Percentiles rank a stretch among this genome's conserved stretches.
Evolutionary conservation across 2,797 vertebrate genomes (phyloP).

Genomic region (Microhierax caerulescens): DNA sequence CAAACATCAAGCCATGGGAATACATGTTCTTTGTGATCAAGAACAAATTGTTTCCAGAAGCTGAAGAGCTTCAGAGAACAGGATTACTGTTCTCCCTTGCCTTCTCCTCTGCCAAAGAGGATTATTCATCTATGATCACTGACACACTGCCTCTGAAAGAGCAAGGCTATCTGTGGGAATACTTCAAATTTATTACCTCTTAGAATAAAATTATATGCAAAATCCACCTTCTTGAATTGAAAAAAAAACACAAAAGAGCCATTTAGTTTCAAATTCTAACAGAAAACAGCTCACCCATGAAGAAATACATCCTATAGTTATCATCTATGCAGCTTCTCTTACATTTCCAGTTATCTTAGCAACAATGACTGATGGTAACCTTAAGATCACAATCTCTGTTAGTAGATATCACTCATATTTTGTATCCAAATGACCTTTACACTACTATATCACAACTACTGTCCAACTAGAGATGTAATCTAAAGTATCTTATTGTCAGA

Average conservation of each 20-base stretch:
- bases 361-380: neutral
- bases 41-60: neutral
- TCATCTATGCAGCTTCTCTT: neutral
- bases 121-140: neutral
- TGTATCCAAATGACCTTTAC: neutral
- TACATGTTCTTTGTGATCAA: neutral
- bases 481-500: neutral
- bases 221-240: neutral
- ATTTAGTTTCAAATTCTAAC: neutral
- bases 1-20: neutral
- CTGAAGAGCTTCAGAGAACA: neutral
- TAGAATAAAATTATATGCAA: neutral
- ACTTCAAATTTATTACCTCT: neutral
- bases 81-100: neutral
- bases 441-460: neutral
- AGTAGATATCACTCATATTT: neutral
- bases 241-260: neutral
- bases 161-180: neutral
- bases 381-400: neutral
- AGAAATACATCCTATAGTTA: neutral
- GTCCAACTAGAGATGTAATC: neutral
- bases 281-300: neutral
- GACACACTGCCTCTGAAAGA: neutral
- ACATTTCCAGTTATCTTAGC: neutral
- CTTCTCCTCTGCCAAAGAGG: neutral